Conservation (phyloP, 53 echinoderm and acorn worm genomes). For the Holothuria scabra region DNA sequence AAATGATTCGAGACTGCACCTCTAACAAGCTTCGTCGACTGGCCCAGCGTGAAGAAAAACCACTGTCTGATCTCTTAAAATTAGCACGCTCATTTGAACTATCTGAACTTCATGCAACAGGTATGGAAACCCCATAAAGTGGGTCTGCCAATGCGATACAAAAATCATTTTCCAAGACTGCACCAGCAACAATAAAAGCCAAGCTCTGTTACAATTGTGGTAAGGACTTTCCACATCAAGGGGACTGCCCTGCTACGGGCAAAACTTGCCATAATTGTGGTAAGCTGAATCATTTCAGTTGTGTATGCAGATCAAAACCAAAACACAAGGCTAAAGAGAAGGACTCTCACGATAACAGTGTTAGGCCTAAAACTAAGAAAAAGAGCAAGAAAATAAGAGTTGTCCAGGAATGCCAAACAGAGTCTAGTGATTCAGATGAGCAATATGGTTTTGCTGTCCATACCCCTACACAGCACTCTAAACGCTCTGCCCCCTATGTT, state of each 20-base stretch:
- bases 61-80: not conserved
- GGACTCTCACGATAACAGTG: not conserved
- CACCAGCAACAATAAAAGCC: not conserved
- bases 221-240: constrained; percentile 41
- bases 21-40: constrained; percentile 50
- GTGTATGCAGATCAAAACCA: constrained; percentile 24
- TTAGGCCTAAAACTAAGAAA: too few relatives aligned
- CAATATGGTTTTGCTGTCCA: constrained; percentile 1
- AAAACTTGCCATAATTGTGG: constrained; percentile 47
- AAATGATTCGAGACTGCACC: constrained; percentile 48
- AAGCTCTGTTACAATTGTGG: constrained; percentile 47
- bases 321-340: not conserved
- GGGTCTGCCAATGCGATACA: too few relatives aligned
- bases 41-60: constrained; percentile 43
- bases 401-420: constrained; percentile 9
- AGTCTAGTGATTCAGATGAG: not conserved
- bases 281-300: constrained; percentile 42
- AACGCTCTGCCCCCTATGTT: not conserved
- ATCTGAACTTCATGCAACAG: constrained; percentile 30
- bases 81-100: constrained; percentile 15
- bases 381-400: too few relatives aligned
- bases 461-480: not conserved
- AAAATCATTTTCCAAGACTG: not conserved
- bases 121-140: not conserved
- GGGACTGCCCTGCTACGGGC: constrained; percentile 48